phyloP scores from a whole-genome alignment of 2,888 invertebrate genomes.

The Unio pictorum region DNA sequence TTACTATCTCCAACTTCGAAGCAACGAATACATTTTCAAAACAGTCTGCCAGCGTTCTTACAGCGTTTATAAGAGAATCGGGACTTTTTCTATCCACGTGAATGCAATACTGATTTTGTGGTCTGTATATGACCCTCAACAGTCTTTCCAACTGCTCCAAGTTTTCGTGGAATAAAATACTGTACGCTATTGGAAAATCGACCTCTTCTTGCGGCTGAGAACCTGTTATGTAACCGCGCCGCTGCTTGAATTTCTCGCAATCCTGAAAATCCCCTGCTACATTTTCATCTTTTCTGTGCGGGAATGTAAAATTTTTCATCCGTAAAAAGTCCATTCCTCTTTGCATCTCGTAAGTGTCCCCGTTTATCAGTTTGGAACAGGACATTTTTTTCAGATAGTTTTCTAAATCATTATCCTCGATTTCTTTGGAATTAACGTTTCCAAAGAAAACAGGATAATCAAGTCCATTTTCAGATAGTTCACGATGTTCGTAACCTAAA shows the following conservation, averaged over 20 bases:
- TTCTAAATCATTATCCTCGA: too few species aligned
- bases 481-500: too few species aligned
- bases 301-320: slow-evolving; percentile 13
- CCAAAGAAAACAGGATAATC: too few species aligned
- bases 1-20: slow-evolving; percentile 46
- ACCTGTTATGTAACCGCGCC: slow-evolving; percentile 21
- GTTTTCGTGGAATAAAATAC: slow-evolving; percentile 59
- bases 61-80: slow-evolving; percentile 31
- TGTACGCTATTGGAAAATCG: slow-evolving; percentile 63
- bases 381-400: too few species aligned
- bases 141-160: slow-evolving; percentile 61
- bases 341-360: slow-evolving; percentile 26
- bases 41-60: slow-evolving; percentile 47
- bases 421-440: too few species aligned
- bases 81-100: slow-evolving; percentile 63
- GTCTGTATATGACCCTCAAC: slow-evolving; percentile 60
- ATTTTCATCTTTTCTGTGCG: slow-evolving; percentile 11
- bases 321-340: slow-evolving; percentile 12
- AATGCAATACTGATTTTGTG: slow-evolving; percentile 68
- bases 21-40: slow-evolving; percentile 66
- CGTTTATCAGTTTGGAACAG: slow-evolving; percentile 37
- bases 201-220: slow-evolving; percentile 29
- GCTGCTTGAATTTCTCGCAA: slow-evolving; percentile 27
- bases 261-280: slow-evolving; percentile 15
- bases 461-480: too few species aligned